Evolutionary conservation across 2,797 vertebrate genomes (phyloP).

Genomic region (Peromyscus aztecus): DNA sequence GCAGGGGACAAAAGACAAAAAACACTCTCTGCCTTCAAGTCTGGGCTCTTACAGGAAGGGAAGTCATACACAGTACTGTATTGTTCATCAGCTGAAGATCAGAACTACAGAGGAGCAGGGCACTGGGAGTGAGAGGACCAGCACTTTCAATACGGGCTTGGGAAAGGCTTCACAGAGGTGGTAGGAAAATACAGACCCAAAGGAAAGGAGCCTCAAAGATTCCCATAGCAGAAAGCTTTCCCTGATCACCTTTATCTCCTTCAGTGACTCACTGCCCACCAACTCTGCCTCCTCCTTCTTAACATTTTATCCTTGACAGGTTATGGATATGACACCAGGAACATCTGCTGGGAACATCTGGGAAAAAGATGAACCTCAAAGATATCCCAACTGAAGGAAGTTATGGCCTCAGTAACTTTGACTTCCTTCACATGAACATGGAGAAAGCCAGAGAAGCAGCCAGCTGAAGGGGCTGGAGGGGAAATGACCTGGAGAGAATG

Average conservation of each 20-base stretch:
- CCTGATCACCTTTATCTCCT: background rate
- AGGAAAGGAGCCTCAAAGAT: background rate
- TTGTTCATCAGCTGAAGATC: slow-evolving; percentile 6
- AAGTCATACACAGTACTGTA: background rate
- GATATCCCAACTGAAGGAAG: background rate
- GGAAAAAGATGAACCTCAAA: slow-evolving; percentile 17
- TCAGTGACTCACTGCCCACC: background rate
- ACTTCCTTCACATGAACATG: background rate
- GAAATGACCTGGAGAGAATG: background rate
- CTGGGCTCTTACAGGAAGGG: slow-evolving; percentile 10
- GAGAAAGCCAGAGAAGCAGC: slow-evolving; percentile 41
- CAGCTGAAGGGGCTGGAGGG: background rate
- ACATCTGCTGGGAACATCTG: too few species aligned
- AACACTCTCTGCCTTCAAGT: background rate
- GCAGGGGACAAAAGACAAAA: slow-evolving; percentile 28
- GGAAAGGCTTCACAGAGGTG: background rate
- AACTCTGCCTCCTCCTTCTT: slow-evolving; percentile 24
- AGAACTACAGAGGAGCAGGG: background rate
- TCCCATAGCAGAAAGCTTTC: background rate
- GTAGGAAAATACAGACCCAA: background rate
- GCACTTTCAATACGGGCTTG: background rate
- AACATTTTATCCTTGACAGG: background rate
- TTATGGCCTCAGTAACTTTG: background rate
- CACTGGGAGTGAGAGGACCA: background rate
- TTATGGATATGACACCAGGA: background rate